These are phyloP conservation scores for Saimiri boliviensis DNA, from an alignment of 2,113 vertebrate species.

Conservation along the genomic window DNA sequence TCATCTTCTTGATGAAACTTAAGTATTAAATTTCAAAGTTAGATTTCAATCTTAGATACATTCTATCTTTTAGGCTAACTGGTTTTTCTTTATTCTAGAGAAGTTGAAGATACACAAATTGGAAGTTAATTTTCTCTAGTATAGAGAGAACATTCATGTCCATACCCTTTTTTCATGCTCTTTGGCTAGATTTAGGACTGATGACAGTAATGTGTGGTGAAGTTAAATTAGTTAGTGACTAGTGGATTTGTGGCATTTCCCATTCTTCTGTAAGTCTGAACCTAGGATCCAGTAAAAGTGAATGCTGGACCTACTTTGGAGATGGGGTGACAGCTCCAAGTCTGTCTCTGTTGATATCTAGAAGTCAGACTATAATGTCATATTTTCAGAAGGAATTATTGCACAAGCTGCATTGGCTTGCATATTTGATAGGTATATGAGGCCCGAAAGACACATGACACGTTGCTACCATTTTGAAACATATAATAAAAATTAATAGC, in stretches of 20 bases:
- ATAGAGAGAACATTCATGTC: neutral
- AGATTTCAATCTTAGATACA: neutral
- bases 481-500: neutral
- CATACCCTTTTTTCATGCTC: neutral
- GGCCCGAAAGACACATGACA: neutral
- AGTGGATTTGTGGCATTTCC: neutral
- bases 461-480: neutral
- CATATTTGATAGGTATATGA: neutral
- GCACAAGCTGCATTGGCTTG: neutral
- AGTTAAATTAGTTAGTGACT: neutral
- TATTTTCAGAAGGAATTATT: neutral
- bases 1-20: neutral
- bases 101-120: neutral
- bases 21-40: neutral
- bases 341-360: neutral
- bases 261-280: neutral
- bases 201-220: fast-evolving
- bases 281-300: neutral
- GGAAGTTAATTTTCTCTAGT: neutral
- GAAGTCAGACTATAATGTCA: neutral
- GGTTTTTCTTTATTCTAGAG: neutral
- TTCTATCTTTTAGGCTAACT: neutral
- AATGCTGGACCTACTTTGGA: neutral
- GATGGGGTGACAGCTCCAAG: neutral
- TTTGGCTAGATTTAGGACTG: neutral